Evolutionary conservation across 2,888 invertebrate species (phyloP), one percentile per base, ranked within the genome.

Genomic region (Ectemnius lituratus): DNA sequence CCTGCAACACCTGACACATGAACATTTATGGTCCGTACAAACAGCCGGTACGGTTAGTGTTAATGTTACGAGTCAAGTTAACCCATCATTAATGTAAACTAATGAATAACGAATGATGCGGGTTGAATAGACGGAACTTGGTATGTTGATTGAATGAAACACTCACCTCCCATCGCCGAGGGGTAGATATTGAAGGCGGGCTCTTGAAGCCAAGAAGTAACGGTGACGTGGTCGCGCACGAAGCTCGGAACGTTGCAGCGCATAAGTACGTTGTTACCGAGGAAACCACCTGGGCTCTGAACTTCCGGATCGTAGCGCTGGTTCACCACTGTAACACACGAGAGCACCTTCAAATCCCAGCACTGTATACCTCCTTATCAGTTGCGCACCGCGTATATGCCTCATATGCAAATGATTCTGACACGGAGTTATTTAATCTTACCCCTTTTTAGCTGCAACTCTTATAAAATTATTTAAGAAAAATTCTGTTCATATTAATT

Each of bases 291-390:
- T 49, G 93, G 93, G 89, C 92, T 93, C 89, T 93, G 93, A 66
- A 93, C 93, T 90, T 93, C 93, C 72, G 93, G 92, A 80, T 93
- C 93, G 85, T 93, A 93, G 70, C 92, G 92, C 78, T 93, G 93
- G 88, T 92, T 91, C 76, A 93, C 92, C 86, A 93, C 93, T 93
- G 85, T 59, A 88, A 89, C 87, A 85, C 76, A 81, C 67, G 37
- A 37, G 37, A 37, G 37, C 37, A 37, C 37, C 37, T 37, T 37
- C 37, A 37, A 37, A 37, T 37, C 37, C 37, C 37, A 37, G 37
- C 37, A 11, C 37, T 37, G 8, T 37, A 8, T 37, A 37, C 37
- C 37, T 37, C 37, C 5, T 37, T 37, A 11, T 37, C 37, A 37
- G 37, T 37, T 37, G 37, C 8, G 11, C 37, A 3, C 37, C 2